Conservation (phyloP, 2,888 invertebrate species). For the Papilio demoleus region DNA sequence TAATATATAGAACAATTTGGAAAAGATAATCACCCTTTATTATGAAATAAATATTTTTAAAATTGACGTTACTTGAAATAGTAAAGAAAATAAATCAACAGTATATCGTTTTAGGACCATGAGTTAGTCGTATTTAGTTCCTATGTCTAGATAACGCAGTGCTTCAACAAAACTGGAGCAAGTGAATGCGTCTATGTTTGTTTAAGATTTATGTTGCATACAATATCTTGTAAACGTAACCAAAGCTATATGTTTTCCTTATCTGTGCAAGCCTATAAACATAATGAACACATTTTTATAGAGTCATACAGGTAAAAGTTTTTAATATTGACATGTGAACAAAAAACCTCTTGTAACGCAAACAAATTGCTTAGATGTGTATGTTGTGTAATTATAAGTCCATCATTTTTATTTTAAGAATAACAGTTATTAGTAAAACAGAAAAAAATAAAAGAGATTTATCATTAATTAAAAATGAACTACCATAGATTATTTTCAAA, state of each 20-base stretch:
- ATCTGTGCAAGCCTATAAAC: too few species aligned
- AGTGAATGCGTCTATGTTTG: conserved; percentile 27
- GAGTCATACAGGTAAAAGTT: neutral
- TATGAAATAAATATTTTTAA: too few species aligned
- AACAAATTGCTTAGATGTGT: neutral
- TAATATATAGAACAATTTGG: too few species aligned
- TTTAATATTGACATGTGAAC: neutral
- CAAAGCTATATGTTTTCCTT: conserved; percentile 23
- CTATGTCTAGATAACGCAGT: neutral
- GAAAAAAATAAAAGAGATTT: too few species aligned
- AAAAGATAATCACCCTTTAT: too few species aligned
- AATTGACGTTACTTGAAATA: too few species aligned
- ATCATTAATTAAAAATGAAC: too few species aligned
- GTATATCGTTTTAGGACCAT: neutral
- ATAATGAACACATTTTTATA: neutral
- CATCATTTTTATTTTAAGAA: too few species aligned
- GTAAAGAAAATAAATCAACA: neutral
- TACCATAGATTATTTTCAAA: too few species aligned
- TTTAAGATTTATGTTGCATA: conserved; percentile 24
- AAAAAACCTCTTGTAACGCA: neutral
- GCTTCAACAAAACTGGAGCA: conserved; percentile 28
- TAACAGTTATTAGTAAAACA: too few species aligned
- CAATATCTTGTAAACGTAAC: conserved; percentile 20
- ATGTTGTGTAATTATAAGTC: neutral
- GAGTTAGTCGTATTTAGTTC: neutral